phyloP scores from a whole-genome alignment of 1,140 invertebrate genomes.

The Tetramorium alpestre region DNA sequence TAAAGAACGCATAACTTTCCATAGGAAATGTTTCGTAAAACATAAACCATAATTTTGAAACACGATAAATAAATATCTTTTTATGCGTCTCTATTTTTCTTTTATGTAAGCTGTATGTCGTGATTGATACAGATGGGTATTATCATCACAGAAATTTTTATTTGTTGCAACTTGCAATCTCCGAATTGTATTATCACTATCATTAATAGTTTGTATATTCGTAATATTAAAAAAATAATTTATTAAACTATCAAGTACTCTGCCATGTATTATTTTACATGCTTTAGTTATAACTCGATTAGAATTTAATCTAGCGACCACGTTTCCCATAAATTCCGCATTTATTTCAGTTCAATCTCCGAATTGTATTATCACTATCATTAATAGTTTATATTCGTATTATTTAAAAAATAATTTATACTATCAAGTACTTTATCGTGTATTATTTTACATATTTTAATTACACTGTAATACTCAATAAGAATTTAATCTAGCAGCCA shows the following conservation, averaged over 20 bases:
- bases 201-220: background rate
- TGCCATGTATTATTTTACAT: background rate
- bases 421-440: too few relatives aligned
- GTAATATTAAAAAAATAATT: background rate
- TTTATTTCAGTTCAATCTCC: background rate
- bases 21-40: background rate
- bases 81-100: background rate
- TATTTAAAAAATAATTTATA: too few relatives aligned
- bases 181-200: background rate
- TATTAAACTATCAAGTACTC: background rate
- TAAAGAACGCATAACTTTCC: constrained; percentile 79
- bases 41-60: background rate
- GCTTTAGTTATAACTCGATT: too few relatives aligned
- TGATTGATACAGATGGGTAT: background rate
- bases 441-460: too few relatives aligned
- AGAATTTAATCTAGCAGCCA: background rate
- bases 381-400: too few relatives aligned
- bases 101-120: background rate
- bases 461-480: too few relatives aligned
- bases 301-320: background rate
- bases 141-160: background rate
- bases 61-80: background rate
- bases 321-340: background rate
- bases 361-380: too few relatives aligned
- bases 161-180: background rate